A percentile compares a stretch with the other conserved stretches of the same genome.
These are phyloP conservation scores for Leptothorax acervorum DNA, from an alignment of 2,888 invertebrate species.

Conservation along the genomic window DNA sequence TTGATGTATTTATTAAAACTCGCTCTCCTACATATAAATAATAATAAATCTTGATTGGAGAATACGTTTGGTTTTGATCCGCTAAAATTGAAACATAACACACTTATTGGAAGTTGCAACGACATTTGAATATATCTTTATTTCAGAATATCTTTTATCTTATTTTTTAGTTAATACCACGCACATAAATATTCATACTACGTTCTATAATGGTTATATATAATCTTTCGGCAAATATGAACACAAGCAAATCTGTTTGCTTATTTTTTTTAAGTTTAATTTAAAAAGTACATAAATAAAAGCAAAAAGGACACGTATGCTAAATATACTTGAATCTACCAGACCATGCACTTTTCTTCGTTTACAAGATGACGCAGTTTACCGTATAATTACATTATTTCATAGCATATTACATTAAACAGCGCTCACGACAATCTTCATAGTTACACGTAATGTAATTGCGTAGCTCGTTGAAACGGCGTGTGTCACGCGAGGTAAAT, in stretches of 20 bases:
- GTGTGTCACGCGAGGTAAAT: slow-evolving; percentile 43
- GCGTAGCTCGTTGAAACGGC: slow-evolving; percentile 50
- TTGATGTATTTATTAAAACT: background rate
- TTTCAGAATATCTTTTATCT: background rate
- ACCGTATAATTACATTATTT: slow-evolving; percentile 31
- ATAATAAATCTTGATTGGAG: background rate
- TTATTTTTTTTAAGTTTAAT: background rate
- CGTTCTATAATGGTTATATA: background rate
- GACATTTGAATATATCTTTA: background rate
- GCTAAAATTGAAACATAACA: background rate
- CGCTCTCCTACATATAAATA: background rate
- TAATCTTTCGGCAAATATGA: background rate
- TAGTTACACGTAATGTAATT: slow-evolving; percentile 47
- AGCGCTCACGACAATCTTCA: slow-evolving; percentile 43
- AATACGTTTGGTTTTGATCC: background rate
- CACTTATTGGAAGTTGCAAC: background rate
- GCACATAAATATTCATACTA: slow-evolving; percentile 9
- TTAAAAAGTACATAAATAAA: background rate
- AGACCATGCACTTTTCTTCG: background rate
- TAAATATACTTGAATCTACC: background rate
- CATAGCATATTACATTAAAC: slow-evolving; percentile 33
- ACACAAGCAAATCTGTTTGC: background rate
- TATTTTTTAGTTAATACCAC: slow-evolving; percentile 3
- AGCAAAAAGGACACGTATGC: background rate
- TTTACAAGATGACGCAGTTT: slow-evolving; percentile 14